Evolutionary conservation across 2,888 invertebrate genomes (phyloP), one percentile per base, ranked within the genome.

Genomic region (Octodonta nipae): DNA sequence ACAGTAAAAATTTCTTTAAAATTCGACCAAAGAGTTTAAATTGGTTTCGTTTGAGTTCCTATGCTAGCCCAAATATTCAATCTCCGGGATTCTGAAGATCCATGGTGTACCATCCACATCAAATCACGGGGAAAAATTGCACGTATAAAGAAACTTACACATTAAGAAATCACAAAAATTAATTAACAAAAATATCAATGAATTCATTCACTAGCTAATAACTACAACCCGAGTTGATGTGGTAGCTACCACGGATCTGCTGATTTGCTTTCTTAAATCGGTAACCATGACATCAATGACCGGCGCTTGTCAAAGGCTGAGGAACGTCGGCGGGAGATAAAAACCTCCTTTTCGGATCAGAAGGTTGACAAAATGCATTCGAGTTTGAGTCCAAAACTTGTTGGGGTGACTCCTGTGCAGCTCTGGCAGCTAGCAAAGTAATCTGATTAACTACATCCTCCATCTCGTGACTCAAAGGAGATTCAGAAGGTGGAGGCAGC

Each of bases 371-470:
- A 58, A 72, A 73, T 34, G 56, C 52, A 56, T 61, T 63, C 56
- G 62, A 63, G 33, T 74, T 66, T 49, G 75, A 75, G 12, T 73
- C 65, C 51, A 76, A 75, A 24, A 58, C 39, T 20, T 43, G 47
- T 42, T 49, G 50, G 35, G 60, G 52, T 15, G 59, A 61, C 41
- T 76, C 76, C 49, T 78, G 78, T 28, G 76, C 76, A n/a, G 80
- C 79, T 46, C 78, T 68, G 12, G 80, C 80, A 35, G 82, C 81
- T 54, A 82, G 62, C 45, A 81, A 64, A 40, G 82, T 80, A 52
- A 82, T 81, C 65, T 82, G 82, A 60, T 82, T 82, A 39, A 82
- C 82, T 43, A 82, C 81, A 61, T 82, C 79, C 60, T 82, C 82
- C 80, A 82, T 82, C 60, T 82, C 80, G 62, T 81, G 79, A 37